Evolutionary conservation across 2,113 vertebrate genomes (phyloP), one percentile per base, ranked within the genome.

Genomic region (Barbus barbus): DNA sequence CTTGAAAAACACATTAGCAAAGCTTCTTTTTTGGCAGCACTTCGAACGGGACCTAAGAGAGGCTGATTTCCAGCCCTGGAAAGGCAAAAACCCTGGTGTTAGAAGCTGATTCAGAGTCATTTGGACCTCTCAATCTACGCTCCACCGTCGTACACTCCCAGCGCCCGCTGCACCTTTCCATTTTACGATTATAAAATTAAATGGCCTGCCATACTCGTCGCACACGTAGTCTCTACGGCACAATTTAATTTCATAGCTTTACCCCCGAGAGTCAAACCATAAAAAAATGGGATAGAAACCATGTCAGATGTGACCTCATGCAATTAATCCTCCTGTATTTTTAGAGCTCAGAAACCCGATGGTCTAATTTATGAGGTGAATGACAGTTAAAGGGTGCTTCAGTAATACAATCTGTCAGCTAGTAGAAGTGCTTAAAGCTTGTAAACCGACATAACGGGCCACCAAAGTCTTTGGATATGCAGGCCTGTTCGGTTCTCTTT

Each of bases 321-420:
- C 89, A 93, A 93, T 93, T 93, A 93, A 93, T 92, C 90, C 89
- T 86, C 69, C 76, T 80, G 88, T 93, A 93, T 93, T 93, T 93
- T 94, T 94, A 93, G 92, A 92, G 84, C 78, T 86, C 82, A 84
- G 67, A 85, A 79, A 78, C 14, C 28, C 33, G 81, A 73, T 93
- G 92, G 88, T 92, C 92, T 90, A 91, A 87, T 92, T 92, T 90
- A 85, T 65, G 74, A 72, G 48, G 61, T 61, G 75, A 78, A 74
- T 81, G 82, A 90, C 69, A 85, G 82, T 78, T 86, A 81, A 75
- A 46, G 8, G 75, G 80, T 77, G 69, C 33, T 81, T 81, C 31
- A 28, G 36, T 69, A 84, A 48, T 9, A 77, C 44, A 78, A 84
- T 78, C 74, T 56, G 58, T 84, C 76, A 78, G 61, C 61, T 53